Evolutionary conservation across 2,797 vertebrate species (phyloP), one percentile per base, ranked within the genome.

Genomic region (Chrysocyon brachyurus): DNA sequence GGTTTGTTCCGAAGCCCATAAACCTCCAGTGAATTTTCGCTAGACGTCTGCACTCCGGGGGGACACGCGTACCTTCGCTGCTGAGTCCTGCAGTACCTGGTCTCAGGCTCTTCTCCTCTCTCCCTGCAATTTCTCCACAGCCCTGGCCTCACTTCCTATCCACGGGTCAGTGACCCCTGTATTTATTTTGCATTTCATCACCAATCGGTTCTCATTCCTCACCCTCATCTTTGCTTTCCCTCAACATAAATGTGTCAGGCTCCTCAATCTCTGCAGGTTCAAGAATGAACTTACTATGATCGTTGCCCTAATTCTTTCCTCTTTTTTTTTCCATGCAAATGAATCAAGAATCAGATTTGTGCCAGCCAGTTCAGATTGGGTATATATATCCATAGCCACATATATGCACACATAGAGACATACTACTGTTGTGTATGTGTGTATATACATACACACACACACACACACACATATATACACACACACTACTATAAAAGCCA

Each of bases 21-120:
- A 72, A n/a, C n/a, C 24, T 56, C 52, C 21, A 6, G 7, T 15
- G 46, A 79, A 46, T 57, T 6, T 3, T 72, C 17, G 10, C 49
- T 46, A 46, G 6, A 46, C 6, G 40, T 46, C 49, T 4, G 2
- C 36, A 40, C 12, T 19, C 16, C 14, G 5, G n/a, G 17, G 21
- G 28, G n/a, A 19, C 4, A 21, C 2, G 1, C 2, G 22, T 3
- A 9, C 19, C 31, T 31, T 24, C 1, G 6, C 4, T 19, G 14
- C 54, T 14, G 63, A 10, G 33, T 17, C 31, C 66, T 52, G 79
- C 46, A 5, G 26, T 28, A 6, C 24, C 21, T 0, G 6, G n/a
- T 1, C 17, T 16, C 14, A 0, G 56, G 28, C 24, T 84, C 52
- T 5, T 36, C 12, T 33, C 59, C 73, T 14, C 49, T 64, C 10